Base-by-base conservation (phyloP, 2,113 vertebrate genomes). In the Vulpes ferrilata region DNA sequence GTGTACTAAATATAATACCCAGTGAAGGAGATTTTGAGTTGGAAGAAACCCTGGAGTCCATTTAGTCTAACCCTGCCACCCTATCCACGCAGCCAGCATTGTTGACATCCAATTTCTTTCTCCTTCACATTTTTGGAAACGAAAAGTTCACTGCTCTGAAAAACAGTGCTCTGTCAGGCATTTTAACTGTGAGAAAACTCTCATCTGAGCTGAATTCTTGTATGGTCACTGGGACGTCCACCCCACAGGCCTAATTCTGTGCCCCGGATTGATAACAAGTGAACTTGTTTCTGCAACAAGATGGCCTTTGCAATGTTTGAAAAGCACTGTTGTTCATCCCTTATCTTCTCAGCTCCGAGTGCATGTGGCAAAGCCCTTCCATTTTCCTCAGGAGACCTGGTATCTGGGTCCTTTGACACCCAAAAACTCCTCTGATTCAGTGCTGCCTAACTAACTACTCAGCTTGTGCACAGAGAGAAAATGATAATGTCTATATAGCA, bases 31-130 rank as follows among this genome's bases (percentile, higher is more conserved):
- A 80, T 9, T 0, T 1, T 2, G 13, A 65, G 64, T 8, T 51
- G 16, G 59, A 76, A 38, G 73, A 11, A n/a, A 69, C 32, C 25
- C 17, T n/a, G 48, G 25, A 22, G 7, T 8, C 38, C 48, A 0
- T 17, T 27, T 20, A 13, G 67, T 87, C 51, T 12, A 22, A 23
- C 12, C 10, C 62, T 1, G 22, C 22, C n/a, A 25, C 59, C 22
- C 25, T 11, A 9, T 27, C 59, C 27, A 19, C 25, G 25, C 0
- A 4, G 85, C 55, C 0, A 1, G 35, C 59, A 32, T 1, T 12
- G 19, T 0, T 7, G 23, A n/a, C 7, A 25, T 13, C 67, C 32
- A n/a, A 57, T 20, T 69, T 38, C 20, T 81, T 76, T 38, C 20
- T 81, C n/a, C 19, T 19, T 48, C 86, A 73, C 20, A 2, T 16